phyloP scores from a whole-genome alignment of 2,113 vertebrate species.

The Accipiter cooperii region DNA sequence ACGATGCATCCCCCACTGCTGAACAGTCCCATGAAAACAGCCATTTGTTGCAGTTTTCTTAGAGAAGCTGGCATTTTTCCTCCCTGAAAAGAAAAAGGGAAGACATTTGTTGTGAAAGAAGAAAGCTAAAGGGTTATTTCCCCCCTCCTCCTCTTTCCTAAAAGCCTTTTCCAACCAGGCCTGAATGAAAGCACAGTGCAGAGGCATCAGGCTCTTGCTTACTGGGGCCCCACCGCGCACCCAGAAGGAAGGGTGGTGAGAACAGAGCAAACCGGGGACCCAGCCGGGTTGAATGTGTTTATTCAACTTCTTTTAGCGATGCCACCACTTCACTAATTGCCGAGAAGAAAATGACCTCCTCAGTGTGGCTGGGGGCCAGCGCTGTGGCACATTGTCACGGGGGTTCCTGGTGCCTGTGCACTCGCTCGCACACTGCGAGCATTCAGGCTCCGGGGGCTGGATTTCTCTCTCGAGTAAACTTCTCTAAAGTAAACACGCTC shows the following conservation, averaged over 20 bases:
- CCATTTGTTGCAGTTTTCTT: conserved; percentile 75
- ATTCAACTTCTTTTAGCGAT: conserved; percentile 10
- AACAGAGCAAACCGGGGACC: not conserved
- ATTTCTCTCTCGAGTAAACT: not conserved
- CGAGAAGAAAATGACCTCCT: conserved; percentile 3
- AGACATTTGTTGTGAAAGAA: conserved; percentile 14
- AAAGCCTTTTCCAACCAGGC: not conserved
- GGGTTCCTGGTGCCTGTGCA: not conserved
- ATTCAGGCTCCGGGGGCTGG: not conserved
- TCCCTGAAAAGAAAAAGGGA: conserved; percentile 35
- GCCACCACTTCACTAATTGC: conserved; percentile 41
- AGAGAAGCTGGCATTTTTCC: conserved; percentile 72
- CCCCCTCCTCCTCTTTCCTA: not conserved
- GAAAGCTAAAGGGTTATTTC: not conserved
- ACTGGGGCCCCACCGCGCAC: not conserved
- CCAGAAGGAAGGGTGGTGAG: conserved; percentile 23
- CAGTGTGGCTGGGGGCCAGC: not conserved
- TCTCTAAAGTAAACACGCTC: not conserved
- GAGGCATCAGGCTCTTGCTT: not conserved
- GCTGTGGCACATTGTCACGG: rapidly evolving
- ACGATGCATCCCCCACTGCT: conserved; percentile 68
- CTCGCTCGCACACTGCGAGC: not conserved
- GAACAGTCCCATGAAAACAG: conserved; percentile 78
- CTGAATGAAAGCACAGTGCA: not conserved
- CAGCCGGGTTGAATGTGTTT: not conserved